Percentiles rank a stretch among this genome's conserved stretches.
phyloP scores from a whole-genome alignment of 2,888 invertebrate genomes.

The Loripinus fragilis region DNA sequence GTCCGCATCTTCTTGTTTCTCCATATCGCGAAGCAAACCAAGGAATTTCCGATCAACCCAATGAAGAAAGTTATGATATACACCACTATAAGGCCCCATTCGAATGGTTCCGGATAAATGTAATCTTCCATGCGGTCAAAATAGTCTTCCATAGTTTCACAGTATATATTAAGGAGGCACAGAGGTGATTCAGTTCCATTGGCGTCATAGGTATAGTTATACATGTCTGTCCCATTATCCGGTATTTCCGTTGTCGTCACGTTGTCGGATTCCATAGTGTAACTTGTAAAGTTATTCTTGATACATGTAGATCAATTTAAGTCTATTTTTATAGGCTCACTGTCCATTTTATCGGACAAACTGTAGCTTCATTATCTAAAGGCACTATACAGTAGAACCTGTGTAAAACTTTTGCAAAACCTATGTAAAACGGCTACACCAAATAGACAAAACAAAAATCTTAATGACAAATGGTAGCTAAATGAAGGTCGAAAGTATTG shows the following conservation, averaged over 20 bases:
- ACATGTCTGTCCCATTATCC: neutral
- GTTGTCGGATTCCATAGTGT: neutral
- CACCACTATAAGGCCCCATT: constrained; percentile 90
- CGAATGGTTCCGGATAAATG: constrained; percentile 54
- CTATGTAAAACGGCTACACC: too few species aligned
- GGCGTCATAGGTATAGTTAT: neutral
- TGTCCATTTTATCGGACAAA: too few species aligned
- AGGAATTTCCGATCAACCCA: constrained; percentile 91
- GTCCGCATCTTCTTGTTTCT: constrained; percentile 95
- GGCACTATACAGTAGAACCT: too few species aligned
- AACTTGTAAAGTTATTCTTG: too few species aligned
- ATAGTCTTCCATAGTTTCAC: constrained; percentile 59
- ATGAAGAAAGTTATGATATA: constrained; percentile 91
- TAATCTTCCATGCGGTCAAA: constrained; percentile 33
- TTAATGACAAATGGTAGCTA: too few species aligned
- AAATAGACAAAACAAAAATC: too few species aligned
- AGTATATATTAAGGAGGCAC: constrained; percentile 43
- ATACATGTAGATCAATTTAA: too few species aligned
- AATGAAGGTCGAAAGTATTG: too few species aligned
- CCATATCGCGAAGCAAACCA: constrained; percentile 95
- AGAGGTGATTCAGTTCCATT: constrained; percentile 18
- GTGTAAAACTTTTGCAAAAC: too few species aligned
- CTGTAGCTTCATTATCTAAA: too few species aligned
- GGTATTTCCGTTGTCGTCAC: neutral
- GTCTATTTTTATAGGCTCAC: too few species aligned